Base-by-base conservation (phyloP, 2,888 invertebrate species). In the Drosophila rellima region DNA sequence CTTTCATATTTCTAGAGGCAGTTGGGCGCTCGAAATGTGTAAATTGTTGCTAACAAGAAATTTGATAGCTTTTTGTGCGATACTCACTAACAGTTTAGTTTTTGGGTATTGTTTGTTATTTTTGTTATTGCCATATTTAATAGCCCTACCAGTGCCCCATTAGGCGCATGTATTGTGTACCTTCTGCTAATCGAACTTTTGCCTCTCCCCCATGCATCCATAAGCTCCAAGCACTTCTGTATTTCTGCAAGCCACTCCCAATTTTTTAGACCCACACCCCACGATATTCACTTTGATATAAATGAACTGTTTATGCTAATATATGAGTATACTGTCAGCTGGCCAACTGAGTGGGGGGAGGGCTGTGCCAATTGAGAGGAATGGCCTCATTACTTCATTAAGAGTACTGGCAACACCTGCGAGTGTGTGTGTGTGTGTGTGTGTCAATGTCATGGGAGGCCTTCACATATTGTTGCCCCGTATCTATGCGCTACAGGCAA, bases 221-320 rank as follows among this genome's bases (percentile, higher is more conserved):
- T 64, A 60, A 51, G 29, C 26, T 18, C n/a, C 20, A 42, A 31
- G 60, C 51, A 81, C 37, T 64, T 26, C 26, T 26, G 26, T 26
- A 1, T 26, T 72, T 20, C 11, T 52, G 10, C 1, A 3, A 57
- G 57, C 57, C 72, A 79, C 63, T 67, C 67, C 80, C 48, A 33
- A 17, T 40, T 44, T 37, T 37, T 13, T 23, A 3, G 29, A 13
- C 33, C n/a, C 59, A 54, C 70, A 62, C 57, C 67, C 50, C 74
- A 64, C 42, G 51, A 70, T 59, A 68, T 66, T 70, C 67, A 69
- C 64, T 80, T 87, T 70, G 69, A 77, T 85, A 85, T 78, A 85
- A 83, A 83, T 83, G 75, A 83, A 88, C 88, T 85, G 86, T 88
- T 88, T 88, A 88, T 83, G 83, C 70, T 82, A 88, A 88, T 85